phyloP scores from a whole-genome alignment of 2,888 invertebrate genomes.

The Aquatica leii region DNA sequence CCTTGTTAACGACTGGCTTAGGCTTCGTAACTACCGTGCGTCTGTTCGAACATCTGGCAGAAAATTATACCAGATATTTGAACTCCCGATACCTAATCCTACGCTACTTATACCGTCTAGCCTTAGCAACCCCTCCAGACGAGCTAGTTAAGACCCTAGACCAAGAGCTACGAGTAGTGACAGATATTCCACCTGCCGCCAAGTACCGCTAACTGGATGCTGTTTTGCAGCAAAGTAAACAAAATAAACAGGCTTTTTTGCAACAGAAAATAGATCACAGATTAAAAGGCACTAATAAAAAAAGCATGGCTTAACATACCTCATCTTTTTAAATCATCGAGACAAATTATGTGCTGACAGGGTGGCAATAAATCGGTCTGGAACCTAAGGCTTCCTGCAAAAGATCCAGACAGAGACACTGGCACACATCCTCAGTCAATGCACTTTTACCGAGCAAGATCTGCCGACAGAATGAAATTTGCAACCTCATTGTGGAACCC shows the following conservation, averaged over 20 bases:
- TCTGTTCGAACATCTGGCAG: too few relatives aligned
- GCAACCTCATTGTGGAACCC: neutral
- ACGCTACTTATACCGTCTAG: too few relatives aligned
- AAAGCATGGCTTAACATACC: neutral
- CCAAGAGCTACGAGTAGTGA: conserved; percentile 4
- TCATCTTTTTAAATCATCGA: neutral
- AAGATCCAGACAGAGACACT: neutral
- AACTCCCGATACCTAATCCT: too few relatives aligned
- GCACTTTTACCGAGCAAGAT: neutral
- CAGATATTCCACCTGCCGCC: neutral
- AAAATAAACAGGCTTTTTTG: neutral
- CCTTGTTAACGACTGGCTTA: too few relatives aligned
- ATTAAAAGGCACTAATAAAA: neutral
- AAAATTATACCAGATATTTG: too few relatives aligned
- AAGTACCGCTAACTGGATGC: conserved; percentile 1
- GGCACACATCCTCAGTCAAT: neutral
- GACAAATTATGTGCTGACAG: neutral
- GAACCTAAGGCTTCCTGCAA: neutral
- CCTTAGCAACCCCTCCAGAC: too few relatives aligned
- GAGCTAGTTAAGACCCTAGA: too few relatives aligned
- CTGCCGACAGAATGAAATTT: neutral
- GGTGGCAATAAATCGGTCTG: neutral
- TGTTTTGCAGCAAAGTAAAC: neutral
- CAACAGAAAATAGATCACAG: neutral
- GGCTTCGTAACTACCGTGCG: too few relatives aligned